Conservation (phyloP, 2,888 invertebrate species). For the Caprella mutica region DNA sequence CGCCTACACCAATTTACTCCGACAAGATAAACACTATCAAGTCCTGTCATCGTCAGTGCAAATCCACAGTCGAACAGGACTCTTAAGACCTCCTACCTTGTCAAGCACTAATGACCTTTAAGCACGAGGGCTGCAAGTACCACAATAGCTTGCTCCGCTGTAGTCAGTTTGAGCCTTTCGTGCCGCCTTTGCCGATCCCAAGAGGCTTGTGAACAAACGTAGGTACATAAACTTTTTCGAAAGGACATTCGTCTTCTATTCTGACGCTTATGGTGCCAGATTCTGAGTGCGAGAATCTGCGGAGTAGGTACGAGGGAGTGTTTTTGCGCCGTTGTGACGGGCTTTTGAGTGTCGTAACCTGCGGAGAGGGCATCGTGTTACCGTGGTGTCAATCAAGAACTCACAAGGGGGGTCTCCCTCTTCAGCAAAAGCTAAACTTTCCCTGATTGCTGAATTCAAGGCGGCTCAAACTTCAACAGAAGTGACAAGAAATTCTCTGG, state of each 20-base stretch:
- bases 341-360: background rate
- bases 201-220: no score
- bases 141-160: background rate
- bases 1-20: conserved; percentile 33
- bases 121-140: background rate
- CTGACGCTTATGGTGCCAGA: background rate
- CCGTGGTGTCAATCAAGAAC: conserved; percentile 32
- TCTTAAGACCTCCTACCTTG: background rate
- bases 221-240: no score
- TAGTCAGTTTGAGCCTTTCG: background rate
- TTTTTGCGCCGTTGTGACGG: background rate
- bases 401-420: conserved; percentile 21
- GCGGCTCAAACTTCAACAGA: no score
- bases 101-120: background rate
- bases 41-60: conserved; percentile 29
- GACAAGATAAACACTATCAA: conserved; percentile 34
- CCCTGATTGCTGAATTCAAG: no score
- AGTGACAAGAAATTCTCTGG: no score
- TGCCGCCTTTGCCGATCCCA: no score
- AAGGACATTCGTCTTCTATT: no score
- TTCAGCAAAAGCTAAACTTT: no score
- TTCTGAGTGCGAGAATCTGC: background rate
- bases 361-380: conserved; percentile 30
- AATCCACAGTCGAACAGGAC: background rate
- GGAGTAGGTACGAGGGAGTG: no score